Base-by-base conservation (phyloP, 1,140 invertebrate species). In the Heliconius eleuchia region DNA sequence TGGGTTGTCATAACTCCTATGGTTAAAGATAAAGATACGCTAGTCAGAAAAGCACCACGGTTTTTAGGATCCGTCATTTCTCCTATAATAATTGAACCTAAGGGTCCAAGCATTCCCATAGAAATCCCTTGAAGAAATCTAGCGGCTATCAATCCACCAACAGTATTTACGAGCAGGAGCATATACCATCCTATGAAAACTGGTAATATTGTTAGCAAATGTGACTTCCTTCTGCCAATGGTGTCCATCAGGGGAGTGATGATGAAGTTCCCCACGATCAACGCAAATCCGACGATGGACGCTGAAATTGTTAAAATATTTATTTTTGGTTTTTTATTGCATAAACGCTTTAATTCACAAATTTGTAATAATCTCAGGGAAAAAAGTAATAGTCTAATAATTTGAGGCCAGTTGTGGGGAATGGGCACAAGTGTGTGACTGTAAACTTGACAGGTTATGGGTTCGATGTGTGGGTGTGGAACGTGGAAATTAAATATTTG, bases 41-140 rank as follows among this genome's bases (percentile, higher is more conserved):
- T 84, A 6, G 93, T 93, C 3, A 94, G 79, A 77, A 93, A 94
- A 2, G 87, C 87, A 39, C 92, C 92, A 37, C 93, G 82, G 55
- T 92, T 92, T 37, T 81, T 91, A 2, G 93, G 93, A 71, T 92
- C 88, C n/a, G 92, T 94, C 89, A 91, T 93, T 91, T 94, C 93
- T n/a, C 89, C 92, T 4, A 94, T 93, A 37, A 94, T 92, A 39
- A 94, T 92, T 13, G 93, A 93, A 0, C 92, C 91, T 1, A 94
- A 76, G 7, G 93, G 91, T 19, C 91, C 93, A 0, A 92, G 84
- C 89, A 93, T 90, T 1, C 93, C 93, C 92, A 94, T 94, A 18
- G 93, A 85, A 3, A 94, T 77, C 9, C 93, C 93, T 79, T 94
- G 93, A 0, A 94, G 86, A 60, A 92, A 90, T 23, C 93, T 84